Percentiles rank a stretch among this genome's conserved stretches.
phyloP scores from a whole-genome alignment of 1,140 invertebrate genomes.

The Medauroidea extradentata region DNA sequence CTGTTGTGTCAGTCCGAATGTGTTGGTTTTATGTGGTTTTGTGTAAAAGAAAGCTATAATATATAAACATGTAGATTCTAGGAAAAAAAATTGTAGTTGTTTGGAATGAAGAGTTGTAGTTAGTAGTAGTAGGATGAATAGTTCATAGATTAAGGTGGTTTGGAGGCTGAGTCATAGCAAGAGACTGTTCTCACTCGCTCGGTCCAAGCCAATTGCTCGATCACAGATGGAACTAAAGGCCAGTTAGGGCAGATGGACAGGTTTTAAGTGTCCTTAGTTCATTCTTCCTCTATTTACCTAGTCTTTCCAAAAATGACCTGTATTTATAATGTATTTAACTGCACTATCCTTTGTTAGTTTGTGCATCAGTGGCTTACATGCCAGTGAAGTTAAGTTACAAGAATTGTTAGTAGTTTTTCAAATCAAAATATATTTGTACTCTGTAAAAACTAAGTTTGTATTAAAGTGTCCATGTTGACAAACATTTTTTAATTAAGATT shows the following conservation, averaged over 20 bases:
- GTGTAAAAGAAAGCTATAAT: slow-evolving; percentile 12
- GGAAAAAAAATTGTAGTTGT: slow-evolving; percentile 7
- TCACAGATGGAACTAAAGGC: not conserved
- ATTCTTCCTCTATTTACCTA: not conserved
- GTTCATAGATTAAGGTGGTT: slow-evolving; percentile 3
- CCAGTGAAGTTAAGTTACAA: not conserved
- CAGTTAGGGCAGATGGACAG: slow-evolving; percentile 1
- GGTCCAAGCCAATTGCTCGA: not conserved
- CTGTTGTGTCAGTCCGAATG: slow-evolving; percentile 12
- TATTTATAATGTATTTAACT: slow-evolving; percentile 5
- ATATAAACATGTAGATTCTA: slow-evolving; percentile 5
- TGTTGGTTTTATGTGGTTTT: slow-evolving; percentile 12
- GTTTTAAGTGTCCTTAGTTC: slow-evolving; percentile 15
- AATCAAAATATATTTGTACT: too few species aligned
- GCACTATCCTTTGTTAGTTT: not conserved
- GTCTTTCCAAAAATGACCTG: not conserved
- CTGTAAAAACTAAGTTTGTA: too few species aligned
- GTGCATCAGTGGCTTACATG: not conserved
- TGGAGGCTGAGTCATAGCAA: slow-evolving; percentile 13
- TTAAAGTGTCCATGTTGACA: too few species aligned
- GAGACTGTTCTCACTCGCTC: not conserved
- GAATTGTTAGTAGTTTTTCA: not conserved
- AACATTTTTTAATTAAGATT: too few species aligned
- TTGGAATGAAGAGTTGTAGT: slow-evolving; percentile 1
- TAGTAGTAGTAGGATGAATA: not conserved